Evolutionary conservation across 2,113 vertebrate genomes (phyloP).

Genomic region (Prochilodus magdalenae): DNA sequence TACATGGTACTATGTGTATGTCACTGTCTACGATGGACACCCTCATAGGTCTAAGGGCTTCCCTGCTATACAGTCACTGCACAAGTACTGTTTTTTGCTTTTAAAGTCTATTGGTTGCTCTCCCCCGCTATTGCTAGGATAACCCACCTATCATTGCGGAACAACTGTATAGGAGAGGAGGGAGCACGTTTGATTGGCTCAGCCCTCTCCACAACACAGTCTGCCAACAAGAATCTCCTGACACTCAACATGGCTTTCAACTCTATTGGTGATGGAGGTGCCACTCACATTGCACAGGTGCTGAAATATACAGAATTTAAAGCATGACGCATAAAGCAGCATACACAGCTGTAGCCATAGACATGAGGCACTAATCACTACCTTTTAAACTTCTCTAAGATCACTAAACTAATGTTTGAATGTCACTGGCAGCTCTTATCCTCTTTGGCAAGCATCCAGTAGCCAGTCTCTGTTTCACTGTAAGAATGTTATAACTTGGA

Average conservation of each 20-base stretch:
- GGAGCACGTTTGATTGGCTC: constrained; percentile 78
- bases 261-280: constrained; percentile 82
- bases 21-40: no score
- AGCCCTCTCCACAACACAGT: constrained; percentile 73
- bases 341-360: not conserved
- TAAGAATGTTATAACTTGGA: no score
- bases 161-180: constrained; percentile 78
- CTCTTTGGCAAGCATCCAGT: not conserved
- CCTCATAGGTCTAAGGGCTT: no score
- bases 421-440: not conserved
- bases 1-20: no score
- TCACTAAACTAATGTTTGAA: not conserved
- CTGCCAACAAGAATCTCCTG: constrained; percentile 75
- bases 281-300: constrained; percentile 81
- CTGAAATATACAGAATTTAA: not conserved
- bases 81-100: not conserved
- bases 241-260: constrained; percentile 87
- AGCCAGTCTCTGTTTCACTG: not conserved
- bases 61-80: no score
- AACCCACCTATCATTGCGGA: constrained; percentile 80
- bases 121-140: constrained; percentile 68
- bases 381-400: no score
- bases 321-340: not conserved
- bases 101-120: no score
- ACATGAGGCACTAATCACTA: not conserved